Base-by-base conservation (phyloP, 2,797 vertebrate species). In the Rhinatrema bivittatum region DNA sequence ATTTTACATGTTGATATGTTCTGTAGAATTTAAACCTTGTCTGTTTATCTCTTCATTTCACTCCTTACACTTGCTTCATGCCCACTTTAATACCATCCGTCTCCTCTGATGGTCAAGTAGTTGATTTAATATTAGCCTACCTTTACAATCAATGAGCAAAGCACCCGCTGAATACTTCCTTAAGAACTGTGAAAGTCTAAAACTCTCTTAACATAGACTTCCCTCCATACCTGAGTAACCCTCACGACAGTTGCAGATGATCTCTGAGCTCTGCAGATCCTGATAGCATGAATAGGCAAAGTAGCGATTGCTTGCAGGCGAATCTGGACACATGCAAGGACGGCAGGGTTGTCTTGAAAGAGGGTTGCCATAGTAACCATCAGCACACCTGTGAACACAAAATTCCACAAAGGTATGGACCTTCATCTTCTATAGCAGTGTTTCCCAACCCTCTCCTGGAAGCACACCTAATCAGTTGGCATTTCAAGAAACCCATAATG, bases 321-420 rank as follows among this genome's bases (percentile, higher is more conserved):
- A 2, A 5, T 78, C 84, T 10, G 91, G 91, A 56, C 91, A 93
- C 26, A 61, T 62, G 50, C 93, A 95, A 4, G 87, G 86, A 34
- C 2, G 59, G 47, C 91, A 93, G 30, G 80, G 53, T 7, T 79
- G 61, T 45, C 76, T 43, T 2, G 54, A 58, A 37, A 54, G 40
- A 4, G 88, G 87, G 35, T 88, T 72, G 40, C 89, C 87, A 39
- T 82, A 76, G 64, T 87, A 94, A 53, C 88, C 87, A 13, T 88
- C 56, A 16, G 72, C 10, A 57, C 90, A 94, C 54, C 91, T 95
- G 64, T 43, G 58, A 70, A 65, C 52, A 26, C 17, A 68, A 46
- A 37, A 15, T 14, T n/a, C 33, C 38, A 53, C 24, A 42, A 43
- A 54, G 13, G 4, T 40, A 16, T 2, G 41, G 18, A 23, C 42